Conservation (phyloP, 2,888 invertebrate genomes). For the Vandiemenella viatica region DNA sequence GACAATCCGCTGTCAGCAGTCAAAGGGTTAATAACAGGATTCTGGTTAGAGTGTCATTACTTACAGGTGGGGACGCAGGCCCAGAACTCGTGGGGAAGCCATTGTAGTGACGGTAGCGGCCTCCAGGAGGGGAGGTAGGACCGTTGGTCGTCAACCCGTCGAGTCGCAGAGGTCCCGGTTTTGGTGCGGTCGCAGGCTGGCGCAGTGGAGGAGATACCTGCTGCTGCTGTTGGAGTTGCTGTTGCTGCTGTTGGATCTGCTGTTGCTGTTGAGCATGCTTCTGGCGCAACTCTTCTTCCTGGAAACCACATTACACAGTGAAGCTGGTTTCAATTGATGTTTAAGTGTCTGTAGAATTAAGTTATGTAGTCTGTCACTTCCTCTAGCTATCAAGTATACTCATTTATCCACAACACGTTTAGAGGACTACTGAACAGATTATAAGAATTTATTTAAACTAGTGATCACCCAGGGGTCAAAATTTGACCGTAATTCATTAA, state of each 20-base stretch:
- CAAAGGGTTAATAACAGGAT: too few relatives aligned
- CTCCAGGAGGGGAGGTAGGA: constrained; percentile 22
- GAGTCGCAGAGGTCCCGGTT: constrained; percentile 23
- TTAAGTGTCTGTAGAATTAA: too few relatives aligned
- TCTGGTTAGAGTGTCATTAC: too few relatives aligned
- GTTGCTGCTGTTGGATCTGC: constrained; percentile 11
- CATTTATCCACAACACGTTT: too few relatives aligned
- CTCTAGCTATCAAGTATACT: too few relatives aligned
- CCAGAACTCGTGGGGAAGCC: constrained; percentile 6
- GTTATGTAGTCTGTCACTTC: too few relatives aligned
- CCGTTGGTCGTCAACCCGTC: constrained; percentile 29
- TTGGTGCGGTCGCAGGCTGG: constrained; percentile 20
- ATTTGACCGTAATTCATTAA: too few relatives aligned
- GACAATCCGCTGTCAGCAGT: too few relatives aligned
- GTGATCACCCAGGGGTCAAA: too few relatives aligned
- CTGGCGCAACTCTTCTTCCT: constrained; percentile 6
- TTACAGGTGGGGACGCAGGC: not conserved
- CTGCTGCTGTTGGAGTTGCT: constrained; percentile 19
- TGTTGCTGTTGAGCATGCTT: constrained; percentile 17
- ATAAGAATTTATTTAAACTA: too few relatives aligned
- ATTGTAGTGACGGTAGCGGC: constrained; percentile 13
- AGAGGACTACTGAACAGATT: too few relatives aligned
- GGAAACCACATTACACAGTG: constrained; percentile 16
- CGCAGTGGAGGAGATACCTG: constrained; percentile 24
- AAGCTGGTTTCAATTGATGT: too few relatives aligned